phyloP scores from a whole-genome alignment of 2,888 invertebrate species.

The Quadroppia sp. region DNA sequence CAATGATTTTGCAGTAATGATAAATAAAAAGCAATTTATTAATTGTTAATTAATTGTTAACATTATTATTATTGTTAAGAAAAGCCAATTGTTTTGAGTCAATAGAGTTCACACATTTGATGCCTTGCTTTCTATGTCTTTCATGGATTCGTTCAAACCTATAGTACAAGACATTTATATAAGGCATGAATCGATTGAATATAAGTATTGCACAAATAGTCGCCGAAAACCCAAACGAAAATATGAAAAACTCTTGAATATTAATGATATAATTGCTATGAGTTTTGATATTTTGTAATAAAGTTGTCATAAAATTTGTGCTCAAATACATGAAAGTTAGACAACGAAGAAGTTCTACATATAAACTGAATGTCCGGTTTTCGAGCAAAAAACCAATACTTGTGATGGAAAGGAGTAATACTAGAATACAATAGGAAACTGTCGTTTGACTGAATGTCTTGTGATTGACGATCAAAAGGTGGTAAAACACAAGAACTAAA shows the following conservation, averaged over 20 bases:
- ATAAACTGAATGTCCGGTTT: slow-evolving; percentile 30
- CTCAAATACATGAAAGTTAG: slow-evolving; percentile 49
- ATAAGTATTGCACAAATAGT: not conserved
- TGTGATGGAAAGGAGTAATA: slow-evolving; percentile 43
- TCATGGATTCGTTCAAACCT: not conserved
- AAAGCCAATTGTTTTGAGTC: no score
- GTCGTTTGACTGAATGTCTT: slow-evolving; percentile 35
- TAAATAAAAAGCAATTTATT: no score
- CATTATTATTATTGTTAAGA: no score
- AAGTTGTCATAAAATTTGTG: not conserved
- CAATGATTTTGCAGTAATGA: no score
- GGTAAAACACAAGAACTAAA: slow-evolving; percentile 42
- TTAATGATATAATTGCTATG: not conserved
- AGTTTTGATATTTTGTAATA: not conserved
- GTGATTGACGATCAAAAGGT: slow-evolving; percentile 40
- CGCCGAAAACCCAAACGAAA: not conserved
- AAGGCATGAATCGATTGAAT: not conserved
- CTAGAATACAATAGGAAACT: slow-evolving; percentile 34
- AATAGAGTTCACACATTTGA: no score
- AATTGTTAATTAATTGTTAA: no score
- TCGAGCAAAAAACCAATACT: slow-evolving; percentile 45
- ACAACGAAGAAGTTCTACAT: slow-evolving; percentile 45
- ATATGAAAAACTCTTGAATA: not conserved
- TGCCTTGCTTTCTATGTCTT: not conserved
- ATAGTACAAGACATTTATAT: not conserved